Base-by-base conservation (phyloP, 2,797 vertebrate species). In the Phalloptychus januarius region DNA sequence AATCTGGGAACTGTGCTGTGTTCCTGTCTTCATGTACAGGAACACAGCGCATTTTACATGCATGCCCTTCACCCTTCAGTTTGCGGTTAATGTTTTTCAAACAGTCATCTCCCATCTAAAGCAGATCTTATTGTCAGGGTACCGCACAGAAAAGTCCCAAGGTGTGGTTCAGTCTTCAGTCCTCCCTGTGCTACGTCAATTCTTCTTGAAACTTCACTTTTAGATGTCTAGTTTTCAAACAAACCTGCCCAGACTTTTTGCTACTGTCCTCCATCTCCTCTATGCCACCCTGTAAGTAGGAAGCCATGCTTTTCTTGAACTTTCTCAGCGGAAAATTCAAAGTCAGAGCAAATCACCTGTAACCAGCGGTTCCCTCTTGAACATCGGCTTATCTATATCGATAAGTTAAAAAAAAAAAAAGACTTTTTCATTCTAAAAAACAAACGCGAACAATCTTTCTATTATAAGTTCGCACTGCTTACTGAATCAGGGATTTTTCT, bases 231-330 rank as follows among this genome's bases (percentile, higher is more conserved):
- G 36, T 67, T 11, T 42, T 11, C n/a, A 70, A n/a, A 70, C 38
- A 42, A 69, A 67, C 6, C 63, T 23, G 36, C 65, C 38, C 23
- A 40, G 20, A 40, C 5, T n/a, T 38, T 28, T 10, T n/a, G 23
- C 25, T n/a, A 28, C 15, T 44, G 0, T 28, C 3, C 25, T 69
- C 11, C 33, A 31, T 69, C 13, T 70, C 4, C 20, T 44, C 12
- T n/a, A 4, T 7, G 15, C 7, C 11, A 40, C n/a, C 31, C 2
- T 31, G 31, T 40, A 3, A 5, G 50, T 71, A 85, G 76, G 80
- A 85, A 89, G 70, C 77, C 83, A 71, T 81, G 20, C 8, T 16
- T 74, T 50, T 85, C 31, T 69, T 33, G 7, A 46, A 12, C n/a
- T 2, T 18, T 48, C 6, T 28, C 5, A 70, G 12, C 3, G 13